These are phyloP conservation scores for Pygoscelis antarcticus DNA, from an alignment of 2,113 vertebrate genomes.

Conservation along the genomic window DNA sequence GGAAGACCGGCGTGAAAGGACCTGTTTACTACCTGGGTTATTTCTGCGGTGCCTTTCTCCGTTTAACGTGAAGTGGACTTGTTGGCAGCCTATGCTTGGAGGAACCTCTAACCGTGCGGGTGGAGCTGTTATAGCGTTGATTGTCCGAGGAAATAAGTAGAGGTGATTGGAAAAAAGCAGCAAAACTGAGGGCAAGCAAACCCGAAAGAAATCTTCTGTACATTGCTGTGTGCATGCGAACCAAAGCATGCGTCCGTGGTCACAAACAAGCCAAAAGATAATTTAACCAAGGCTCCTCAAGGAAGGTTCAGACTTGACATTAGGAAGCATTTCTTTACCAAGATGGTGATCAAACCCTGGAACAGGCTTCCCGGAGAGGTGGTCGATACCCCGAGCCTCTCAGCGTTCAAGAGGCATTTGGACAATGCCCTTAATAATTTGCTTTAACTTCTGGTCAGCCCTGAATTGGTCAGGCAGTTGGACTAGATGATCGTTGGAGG, in stretches of 20 bases:
- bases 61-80: fast-evolving
- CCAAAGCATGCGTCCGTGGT: background rate
- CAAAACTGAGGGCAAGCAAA: background rate
- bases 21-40: background rate
- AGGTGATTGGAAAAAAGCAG: background rate
- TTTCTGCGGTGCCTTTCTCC: background rate
- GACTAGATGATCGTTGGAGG: background rate
- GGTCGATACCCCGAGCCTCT: fast-evolving
- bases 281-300: background rate
- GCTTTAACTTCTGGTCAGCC: background rate
- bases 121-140: background rate
- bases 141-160: background rate
- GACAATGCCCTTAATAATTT: background rate
- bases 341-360: background rate
- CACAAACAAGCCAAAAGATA: background rate
- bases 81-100: background rate
- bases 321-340: background rate
- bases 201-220: background rate
- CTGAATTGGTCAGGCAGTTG: background rate
- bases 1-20: background rate
- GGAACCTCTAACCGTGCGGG: background rate
- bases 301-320: background rate
- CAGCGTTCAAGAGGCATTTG: background rate
- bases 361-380: background rate
- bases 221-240: background rate